Percentiles rank a stretch among this genome's conserved stretches.
These are phyloP conservation scores for Pseudorasbora parva DNA, from an alignment of 2,113 vertebrate species.

Conservation along the genomic window DNA sequence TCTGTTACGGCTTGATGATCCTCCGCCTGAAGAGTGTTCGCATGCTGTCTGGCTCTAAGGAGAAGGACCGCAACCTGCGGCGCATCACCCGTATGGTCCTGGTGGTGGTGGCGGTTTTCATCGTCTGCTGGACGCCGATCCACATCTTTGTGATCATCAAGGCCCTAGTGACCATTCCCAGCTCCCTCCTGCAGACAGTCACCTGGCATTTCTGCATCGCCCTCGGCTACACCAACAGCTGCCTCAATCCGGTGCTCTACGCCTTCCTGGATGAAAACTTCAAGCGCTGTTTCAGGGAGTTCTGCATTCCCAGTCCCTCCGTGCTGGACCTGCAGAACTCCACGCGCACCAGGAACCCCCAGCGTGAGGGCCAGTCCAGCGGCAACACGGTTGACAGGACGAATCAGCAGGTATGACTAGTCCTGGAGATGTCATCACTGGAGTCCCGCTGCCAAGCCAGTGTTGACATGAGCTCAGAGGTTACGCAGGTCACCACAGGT, in stretches of 20 bases:
- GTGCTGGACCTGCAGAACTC: constrained; percentile 91
- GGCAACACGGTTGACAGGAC: constrained; percentile 89
- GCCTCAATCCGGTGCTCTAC: constrained; percentile 97
- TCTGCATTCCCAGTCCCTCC: constrained; percentile 91
- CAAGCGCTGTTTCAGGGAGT: constrained; percentile 98
- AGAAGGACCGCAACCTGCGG: constrained; percentile 95
- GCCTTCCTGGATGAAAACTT: constrained; percentile 99
- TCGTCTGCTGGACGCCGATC: constrained; percentile 98
- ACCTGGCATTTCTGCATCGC: constrained; percentile 99
- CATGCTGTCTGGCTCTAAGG: constrained; percentile 97
- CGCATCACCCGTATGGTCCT: constrained; percentile 98
- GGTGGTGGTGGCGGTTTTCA: constrained; percentile 97
- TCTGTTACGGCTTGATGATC: constrained; percentile 98
- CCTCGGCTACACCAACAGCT: constrained; percentile 98
- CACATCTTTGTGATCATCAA: constrained; percentile 97
- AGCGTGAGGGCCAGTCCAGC: constrained; percentile 86
- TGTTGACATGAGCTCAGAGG: constrained; percentile 83
- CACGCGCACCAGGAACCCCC: constrained; percentile 83
- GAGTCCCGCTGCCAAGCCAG: constrained; percentile 73
- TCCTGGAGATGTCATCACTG: constrained; percentile 86
- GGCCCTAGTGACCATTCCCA: constrained; percentile 90
- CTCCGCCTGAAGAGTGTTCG: constrained; percentile 95
- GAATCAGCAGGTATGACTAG: constrained; percentile 97
- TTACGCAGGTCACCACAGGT: constrained; percentile 78
- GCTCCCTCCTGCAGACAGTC: constrained; percentile 91